Evolutionary conservation across 1,140 invertebrate species (phyloP), one percentile per base, ranked within the genome.

Genomic region (Xylocopa sonorina): DNA sequence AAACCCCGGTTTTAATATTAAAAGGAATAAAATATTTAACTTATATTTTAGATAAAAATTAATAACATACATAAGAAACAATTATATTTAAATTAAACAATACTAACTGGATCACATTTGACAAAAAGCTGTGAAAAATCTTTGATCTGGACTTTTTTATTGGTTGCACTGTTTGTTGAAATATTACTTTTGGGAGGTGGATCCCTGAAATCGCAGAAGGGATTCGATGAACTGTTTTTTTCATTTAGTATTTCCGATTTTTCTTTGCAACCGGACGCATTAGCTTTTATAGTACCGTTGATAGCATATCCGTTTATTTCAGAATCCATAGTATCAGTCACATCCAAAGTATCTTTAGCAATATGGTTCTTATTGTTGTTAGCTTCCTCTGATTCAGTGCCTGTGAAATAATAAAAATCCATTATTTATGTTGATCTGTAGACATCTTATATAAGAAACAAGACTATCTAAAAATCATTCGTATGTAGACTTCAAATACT

Each of bases 61-160:
- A 38, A 38, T 9, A 38, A 38, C n/a, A 18, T 53, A 18, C 27
- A 55, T 29, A 71, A 58, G 27, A 18, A 58, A 58, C 32, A 6
- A 60, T 64, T 50, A 67, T 50, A 34, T 7, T 50, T 48, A 34
- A 62, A 43, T 12, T 46, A 43, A 67, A 67, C 78, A 57, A 55
- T 86, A 94, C 95, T 93, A 94, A 96, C 95, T 82, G 94, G 93
- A 91, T 96, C 95, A 69, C 96, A 94, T 74, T 96, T 93, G 60
- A 96, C 93, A 69, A 94, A 93, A 73, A 95, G 92, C 18, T 95
- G 95, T 43, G 87, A 62, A 51, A 90, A 83, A 66, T 82, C 83
- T 46, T 41, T 76, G 14, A 76, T 79, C n/a, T 69, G 66, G 7
- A 41, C 21, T 50, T 71, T 50, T 51, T 71, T 46, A 51, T 38